Percentiles rank a stretch among this genome's conserved stretches.
Evolutionary conservation across 2,113 vertebrate genomes (phyloP).

Genomic region (Salvator merianae): DNA sequence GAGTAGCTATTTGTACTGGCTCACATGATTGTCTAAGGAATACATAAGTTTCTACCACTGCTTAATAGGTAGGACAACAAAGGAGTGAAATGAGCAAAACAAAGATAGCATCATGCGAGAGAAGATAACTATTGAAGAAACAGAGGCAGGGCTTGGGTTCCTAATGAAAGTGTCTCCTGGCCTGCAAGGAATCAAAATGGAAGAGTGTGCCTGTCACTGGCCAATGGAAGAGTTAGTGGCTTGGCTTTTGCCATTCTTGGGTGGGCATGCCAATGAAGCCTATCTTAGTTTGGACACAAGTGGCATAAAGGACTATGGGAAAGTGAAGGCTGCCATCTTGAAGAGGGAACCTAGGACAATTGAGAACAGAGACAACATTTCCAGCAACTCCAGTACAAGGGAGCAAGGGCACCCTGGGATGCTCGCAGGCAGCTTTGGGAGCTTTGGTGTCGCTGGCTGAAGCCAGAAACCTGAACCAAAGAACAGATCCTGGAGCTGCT

Average conservation of each 20-base stretch:
- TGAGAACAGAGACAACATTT: neutral
- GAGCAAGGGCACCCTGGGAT: neutral
- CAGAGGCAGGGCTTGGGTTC: neutral
- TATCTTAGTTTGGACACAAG: neutral
- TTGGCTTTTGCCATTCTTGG: slow-evolving; percentile 1
- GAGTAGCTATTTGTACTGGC: neutral
- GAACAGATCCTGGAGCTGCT: too few relatives aligned
- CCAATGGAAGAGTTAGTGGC: neutral
- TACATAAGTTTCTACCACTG: neutral
- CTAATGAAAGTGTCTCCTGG: neutral
- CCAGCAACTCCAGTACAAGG: neutral
- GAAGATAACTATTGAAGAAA: neutral
- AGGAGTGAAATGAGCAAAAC: neutral
- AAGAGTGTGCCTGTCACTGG: slow-evolving; percentile 13
- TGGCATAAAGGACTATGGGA: too few relatives aligned
- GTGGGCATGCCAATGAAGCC: neutral
- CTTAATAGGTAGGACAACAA: neutral
- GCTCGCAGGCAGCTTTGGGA: neutral
- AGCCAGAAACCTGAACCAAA: neutral
- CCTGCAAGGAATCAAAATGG: neutral
- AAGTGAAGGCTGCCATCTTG: too few relatives aligned
- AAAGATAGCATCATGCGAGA: neutral
- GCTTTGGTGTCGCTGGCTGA: neutral
- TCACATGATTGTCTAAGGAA: neutral
- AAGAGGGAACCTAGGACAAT: neutral